Conservation (phyloP, 2,113 vertebrate genomes). For the Uria lomvia region DNA sequence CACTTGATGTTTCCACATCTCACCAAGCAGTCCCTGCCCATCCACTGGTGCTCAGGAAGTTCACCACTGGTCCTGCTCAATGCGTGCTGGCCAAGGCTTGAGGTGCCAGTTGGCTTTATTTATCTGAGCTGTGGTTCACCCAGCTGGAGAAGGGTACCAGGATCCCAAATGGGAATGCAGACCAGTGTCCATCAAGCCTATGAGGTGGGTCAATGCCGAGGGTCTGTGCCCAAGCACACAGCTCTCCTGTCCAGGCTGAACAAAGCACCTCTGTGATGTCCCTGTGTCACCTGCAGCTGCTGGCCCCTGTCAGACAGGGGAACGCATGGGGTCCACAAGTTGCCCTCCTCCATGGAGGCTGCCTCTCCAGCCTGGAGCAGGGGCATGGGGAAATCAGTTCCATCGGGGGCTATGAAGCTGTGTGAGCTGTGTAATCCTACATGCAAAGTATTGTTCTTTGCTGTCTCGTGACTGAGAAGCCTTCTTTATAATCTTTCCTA, state of each 20-base stretch:
- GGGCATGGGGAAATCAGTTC: not conserved
- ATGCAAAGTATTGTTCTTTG: not conserved
- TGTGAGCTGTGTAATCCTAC: not conserved
- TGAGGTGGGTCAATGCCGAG: not conserved
- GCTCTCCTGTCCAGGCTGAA: not conserved
- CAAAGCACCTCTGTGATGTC: not conserved
- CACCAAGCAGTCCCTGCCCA: not conserved
- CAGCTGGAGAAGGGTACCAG: not conserved
- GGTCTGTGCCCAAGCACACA: not conserved
- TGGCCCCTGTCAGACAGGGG: not conserved
- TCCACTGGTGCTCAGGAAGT: not conserved
- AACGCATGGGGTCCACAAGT: fast-evolving
- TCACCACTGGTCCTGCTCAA: not conserved
- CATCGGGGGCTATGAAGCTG: not conserved
- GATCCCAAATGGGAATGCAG: not conserved
- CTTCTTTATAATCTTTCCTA: not conserved
- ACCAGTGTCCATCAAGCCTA: not conserved
- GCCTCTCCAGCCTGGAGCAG: not conserved
- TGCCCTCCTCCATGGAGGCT: not conserved
- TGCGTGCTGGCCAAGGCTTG: not conserved
- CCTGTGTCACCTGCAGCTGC: not conserved
- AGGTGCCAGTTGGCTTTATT: not conserved
- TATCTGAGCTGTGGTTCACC: not conserved
- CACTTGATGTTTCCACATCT: not conserved
- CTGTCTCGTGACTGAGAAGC: not conserved